Evolutionary conservation across 92 coral and sea anemone species (phyloP), one percentile per base, ranked within the genome.

Genomic region (Heteractis magnifica): DNA sequence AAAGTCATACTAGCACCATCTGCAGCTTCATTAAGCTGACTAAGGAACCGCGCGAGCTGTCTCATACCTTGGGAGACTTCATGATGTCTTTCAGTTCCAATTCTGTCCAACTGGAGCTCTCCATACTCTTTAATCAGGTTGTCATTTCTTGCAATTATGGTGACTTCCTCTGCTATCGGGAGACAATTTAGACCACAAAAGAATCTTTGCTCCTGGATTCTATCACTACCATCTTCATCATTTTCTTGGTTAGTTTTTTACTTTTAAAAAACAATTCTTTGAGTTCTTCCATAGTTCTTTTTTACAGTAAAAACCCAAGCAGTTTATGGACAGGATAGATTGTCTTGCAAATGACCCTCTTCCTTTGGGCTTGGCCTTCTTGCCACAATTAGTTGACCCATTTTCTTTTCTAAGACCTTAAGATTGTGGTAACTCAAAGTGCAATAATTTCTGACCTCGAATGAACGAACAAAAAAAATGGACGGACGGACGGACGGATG

Each of bases 61-160:
- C 89, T 75, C 91, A 87, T 87, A 16, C 85, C 81, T 49, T 87
- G 89, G 1, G 85, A 80, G 1, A 88, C 79, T 18, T 84, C 89
- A 56, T 41, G 59, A 0, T 34, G 18, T 6, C 81, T 82, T 20
- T 88, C 89, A 3, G 49, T n/a, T 4, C 91, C 87, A 8, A 74
- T 12, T 21, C 75, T 80, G 21, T 82, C 84, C 60, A 81, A 14
- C 3, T 51, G 44, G 0, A 49, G 19, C 6, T 83, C 53, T 5
- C 91, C 89, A 76, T 56, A 65, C 19, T 56, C 78, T 4, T 51
- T 15, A 44, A 82, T 89, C 0, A 87, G 55, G n/a, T 72, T 49
- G 80, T 89, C 85, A 52, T 75, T 59, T 68, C 81, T 52, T 7
- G 80, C 82, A 8, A 76, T 56, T 6, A 82, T 41, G 12, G 84